Evolutionary conservation across 2,888 invertebrate species (phyloP).

Genomic region (Eledone cirrhosa): DNA sequence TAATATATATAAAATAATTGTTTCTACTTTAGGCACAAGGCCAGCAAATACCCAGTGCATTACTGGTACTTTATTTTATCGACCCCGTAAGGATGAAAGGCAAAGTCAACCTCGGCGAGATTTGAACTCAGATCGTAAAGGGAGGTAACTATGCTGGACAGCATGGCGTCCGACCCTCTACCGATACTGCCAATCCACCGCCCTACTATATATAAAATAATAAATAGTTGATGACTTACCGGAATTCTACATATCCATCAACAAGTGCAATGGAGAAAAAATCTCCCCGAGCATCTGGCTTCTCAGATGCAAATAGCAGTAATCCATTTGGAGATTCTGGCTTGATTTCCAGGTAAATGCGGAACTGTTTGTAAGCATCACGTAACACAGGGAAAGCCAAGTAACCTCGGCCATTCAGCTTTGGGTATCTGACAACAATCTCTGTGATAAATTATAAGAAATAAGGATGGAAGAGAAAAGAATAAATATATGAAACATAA

Average conservation of each 20-base stretch:
- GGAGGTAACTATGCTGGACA: no score
- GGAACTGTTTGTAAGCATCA: slow-evolving; percentile 85
- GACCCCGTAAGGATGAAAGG: no score
- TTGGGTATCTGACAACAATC: slow-evolving; percentile 58
- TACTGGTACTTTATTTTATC: no score
- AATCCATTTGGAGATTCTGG: slow-evolving; percentile 80
- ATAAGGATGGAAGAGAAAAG: background rate
- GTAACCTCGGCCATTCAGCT: slow-evolving; percentile 91
- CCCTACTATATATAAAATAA: no score
- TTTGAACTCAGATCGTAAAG: no score
- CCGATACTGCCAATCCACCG: no score
- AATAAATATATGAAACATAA: no score
- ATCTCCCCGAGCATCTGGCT: slow-evolving; percentile 85
- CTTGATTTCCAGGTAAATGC: slow-evolving; percentile 84
- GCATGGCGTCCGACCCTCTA: no score
- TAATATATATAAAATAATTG: no score
- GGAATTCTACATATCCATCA: slow-evolving; percentile 83
- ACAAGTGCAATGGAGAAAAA: slow-evolving; percentile 86
- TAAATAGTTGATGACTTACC: slow-evolving; percentile 67
- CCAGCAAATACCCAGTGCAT: no score
- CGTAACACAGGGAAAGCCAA: slow-evolving; percentile 87
- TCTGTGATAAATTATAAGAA: slow-evolving; percentile 43
- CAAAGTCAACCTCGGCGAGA: no score
- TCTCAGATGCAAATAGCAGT: slow-evolving; percentile 87
- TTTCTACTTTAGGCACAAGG: no score